Conservation (phyloP, 2,888 invertebrate species). For the Theretra japonica region DNA sequence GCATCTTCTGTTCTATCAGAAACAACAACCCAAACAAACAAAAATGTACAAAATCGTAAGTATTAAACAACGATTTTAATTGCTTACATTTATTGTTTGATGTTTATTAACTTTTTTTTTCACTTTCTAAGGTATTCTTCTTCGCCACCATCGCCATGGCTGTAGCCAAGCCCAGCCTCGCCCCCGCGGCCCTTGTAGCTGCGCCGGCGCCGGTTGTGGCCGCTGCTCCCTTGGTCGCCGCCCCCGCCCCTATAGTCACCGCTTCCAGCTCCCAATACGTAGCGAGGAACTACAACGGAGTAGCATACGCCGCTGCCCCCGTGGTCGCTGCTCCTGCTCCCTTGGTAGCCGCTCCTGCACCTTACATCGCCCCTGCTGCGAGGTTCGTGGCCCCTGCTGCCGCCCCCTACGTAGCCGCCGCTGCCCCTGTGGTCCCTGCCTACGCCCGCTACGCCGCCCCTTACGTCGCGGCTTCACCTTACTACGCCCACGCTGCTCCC, state of each 20-base stretch:
- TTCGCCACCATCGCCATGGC: constrained; percentile 67
- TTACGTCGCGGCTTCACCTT: constrained; percentile 49
- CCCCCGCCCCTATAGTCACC: constrained; percentile 63
- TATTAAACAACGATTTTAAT: constrained; percentile 35
- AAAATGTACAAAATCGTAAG: constrained; percentile 77
- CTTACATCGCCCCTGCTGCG: constrained; percentile 48
- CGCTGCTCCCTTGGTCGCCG: constrained; percentile 69
- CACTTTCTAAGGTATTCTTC: constrained; percentile 63
- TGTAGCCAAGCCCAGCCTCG: constrained; percentile 66
- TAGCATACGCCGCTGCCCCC: constrained; percentile 73
- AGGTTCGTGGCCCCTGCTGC: constrained; percentile 49
- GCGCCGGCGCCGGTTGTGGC: constrained; percentile 75
- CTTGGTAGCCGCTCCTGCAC: constrained; percentile 51
- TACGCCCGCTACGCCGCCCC: constrained; percentile 44
- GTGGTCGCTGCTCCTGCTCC: constrained; percentile 66
- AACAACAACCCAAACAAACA: constrained; percentile 51
- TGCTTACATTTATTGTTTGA: not conserved
- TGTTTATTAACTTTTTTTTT: constrained; percentile 23
- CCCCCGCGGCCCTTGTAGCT: constrained; percentile 61
- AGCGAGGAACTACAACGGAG: constrained; percentile 49
- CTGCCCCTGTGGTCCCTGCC: constrained; percentile 46
- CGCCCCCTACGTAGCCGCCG: constrained; percentile 54
- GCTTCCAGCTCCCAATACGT: constrained; percentile 64
- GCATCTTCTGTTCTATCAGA: constrained; percentile 67
- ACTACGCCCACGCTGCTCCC: constrained; percentile 67